Evolutionary conservation across 2,797 vertebrate genomes (phyloP).

Genomic region (Cynodonichthys magdalenae): DNA sequence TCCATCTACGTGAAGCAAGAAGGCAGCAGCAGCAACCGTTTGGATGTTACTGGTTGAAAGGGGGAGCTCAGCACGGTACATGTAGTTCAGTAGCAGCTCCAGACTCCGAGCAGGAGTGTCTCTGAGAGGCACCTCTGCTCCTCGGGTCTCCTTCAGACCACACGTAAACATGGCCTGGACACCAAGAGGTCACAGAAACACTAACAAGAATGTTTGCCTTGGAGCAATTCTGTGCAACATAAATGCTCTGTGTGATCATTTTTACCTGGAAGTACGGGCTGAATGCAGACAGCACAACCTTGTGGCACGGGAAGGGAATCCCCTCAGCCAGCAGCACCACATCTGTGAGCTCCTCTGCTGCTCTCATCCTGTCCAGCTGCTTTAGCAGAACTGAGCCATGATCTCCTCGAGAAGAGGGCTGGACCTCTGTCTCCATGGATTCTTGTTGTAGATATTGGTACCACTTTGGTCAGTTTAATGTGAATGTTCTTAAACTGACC

Average conservation of each 20-base stretch:
- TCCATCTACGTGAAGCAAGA: conserved; percentile 89
- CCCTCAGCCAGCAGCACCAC: conserved; percentile 87
- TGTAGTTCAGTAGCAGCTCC: conserved; percentile 81
- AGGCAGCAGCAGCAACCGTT: conserved; percentile 84
- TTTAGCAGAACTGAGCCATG: conserved; percentile 82
- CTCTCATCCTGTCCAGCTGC: conserved; percentile 84
- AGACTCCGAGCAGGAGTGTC: conserved; percentile 85
- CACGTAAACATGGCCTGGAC: conserved; percentile 85
- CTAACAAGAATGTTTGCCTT: not conserved
- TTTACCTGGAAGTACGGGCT: conserved; percentile 90
- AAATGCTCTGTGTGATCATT: not conserved
- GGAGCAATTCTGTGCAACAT: not conserved
- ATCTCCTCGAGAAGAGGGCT: conserved; percentile 36
- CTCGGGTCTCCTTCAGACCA: conserved; percentile 85
- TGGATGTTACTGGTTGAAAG: conserved; percentile 86
- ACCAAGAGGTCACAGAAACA: not conserved
- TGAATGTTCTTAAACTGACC: not conserved
- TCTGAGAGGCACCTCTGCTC: conserved; percentile 82
- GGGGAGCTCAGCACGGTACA: conserved; percentile 82
- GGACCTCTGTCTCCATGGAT: conserved; percentile 49
- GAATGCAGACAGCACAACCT: conserved; percentile 88
- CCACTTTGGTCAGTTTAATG: not conserved
- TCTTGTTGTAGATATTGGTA: not conserved
- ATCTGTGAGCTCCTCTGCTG: conserved; percentile 82
- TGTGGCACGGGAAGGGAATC: conserved; percentile 87